Evolutionary conservation across 2,113 vertebrate genomes (phyloP), one percentile per base, ranked within the genome.

Genomic region (Pycnonotus jocosus): DNA sequence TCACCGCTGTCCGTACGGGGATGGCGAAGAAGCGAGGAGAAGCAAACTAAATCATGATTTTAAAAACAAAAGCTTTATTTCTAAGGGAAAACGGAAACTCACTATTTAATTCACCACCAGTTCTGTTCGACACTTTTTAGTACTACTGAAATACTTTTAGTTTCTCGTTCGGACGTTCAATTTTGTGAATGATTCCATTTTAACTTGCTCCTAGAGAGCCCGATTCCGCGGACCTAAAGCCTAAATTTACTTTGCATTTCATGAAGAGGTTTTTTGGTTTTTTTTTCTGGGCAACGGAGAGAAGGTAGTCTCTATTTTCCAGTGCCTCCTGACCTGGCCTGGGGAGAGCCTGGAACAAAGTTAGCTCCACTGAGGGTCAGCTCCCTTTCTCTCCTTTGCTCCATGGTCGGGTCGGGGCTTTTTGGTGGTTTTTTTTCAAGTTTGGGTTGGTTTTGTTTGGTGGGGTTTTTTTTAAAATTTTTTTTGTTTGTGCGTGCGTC

Each of bases 361-460:
- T 24, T 10, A 12, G 4, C 2, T 53, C 44, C 66, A 11, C 5
- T 38, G 33, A 5, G 17, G 62, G 7, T 12, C 45, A 40, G 9
- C 6, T 81, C 22, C 22, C 25, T 68, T 31, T 66, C 35, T 11
- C 54, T 6, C 8, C 9, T 48, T 50, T 76, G n/a, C 51, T 48
- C 48, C 25, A 0, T 3, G 15, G 2, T 31, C 4, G 0, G 20
- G 5, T 38, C 4, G 6, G 30, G 4, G 0, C 1, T 27, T 37
- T 56, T 31, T 12, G 3, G 4, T 27, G 7, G 38, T 38, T 37
- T 13, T 16, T 9, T 58, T 35, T 16, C 9, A 25, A 25, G 31
- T n/a, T 56, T 58, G n/a, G 45, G 11, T 50, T 50, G 47, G 7
- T 48, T 48, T 24, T 50, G 24, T 25, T 50, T 22, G 12, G 23